Base-by-base conservation (phyloP, 2,797 vertebrate genomes). In the Spizella passerina region DNA sequence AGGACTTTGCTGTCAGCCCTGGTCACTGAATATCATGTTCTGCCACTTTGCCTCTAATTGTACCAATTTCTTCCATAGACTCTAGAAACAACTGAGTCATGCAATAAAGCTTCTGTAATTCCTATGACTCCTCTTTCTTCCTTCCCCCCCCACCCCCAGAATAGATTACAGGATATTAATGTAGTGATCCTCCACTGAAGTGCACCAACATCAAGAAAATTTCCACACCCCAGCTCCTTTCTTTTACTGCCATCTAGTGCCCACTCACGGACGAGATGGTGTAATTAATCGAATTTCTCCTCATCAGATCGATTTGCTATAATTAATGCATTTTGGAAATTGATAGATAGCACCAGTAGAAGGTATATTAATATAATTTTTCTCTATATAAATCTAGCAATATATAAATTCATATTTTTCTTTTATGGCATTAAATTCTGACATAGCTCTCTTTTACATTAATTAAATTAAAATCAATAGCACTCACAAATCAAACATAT, bases 181-280 rank as follows among this genome's bases (percentile, higher is more conserved):
- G 36, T 47, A 43, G 32, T 23, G 41, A n/a, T 26, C 12, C 39
- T 59, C 43, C 22, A 3, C 12, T 34, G 30, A 64, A 72, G 17
- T 19, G 43, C 27, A 3, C 4, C 0, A 60, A 30, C 4, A 6
- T 18, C 29, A 4, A 44, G 12, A 80, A 76, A 76, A 66, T 41
- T 82, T 72, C 38, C n/a, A 14, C 0, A 3, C 12, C 26, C 12
- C 59, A 66, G 81, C 49, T 53, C 57, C 68, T 94, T 79, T 95
- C 93, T 89, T 77, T 70, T 23, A 64, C 12, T 94, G 95, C 90
- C 95, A 95, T 87, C 96, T 96, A 87, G 78, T 78, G 96, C 29
- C 57, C 34, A 9, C 0, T 3, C 4, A 0, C 39, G 50, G 53
- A 80, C 78, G 30, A 52, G 8, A 27, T 20, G 11, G 39, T 73